A percentile compares a stretch with the other conserved stretches of the same genome.
Conservation (phyloP, 2,888 invertebrate species). For the Temnothorax ravouxi region DNA sequence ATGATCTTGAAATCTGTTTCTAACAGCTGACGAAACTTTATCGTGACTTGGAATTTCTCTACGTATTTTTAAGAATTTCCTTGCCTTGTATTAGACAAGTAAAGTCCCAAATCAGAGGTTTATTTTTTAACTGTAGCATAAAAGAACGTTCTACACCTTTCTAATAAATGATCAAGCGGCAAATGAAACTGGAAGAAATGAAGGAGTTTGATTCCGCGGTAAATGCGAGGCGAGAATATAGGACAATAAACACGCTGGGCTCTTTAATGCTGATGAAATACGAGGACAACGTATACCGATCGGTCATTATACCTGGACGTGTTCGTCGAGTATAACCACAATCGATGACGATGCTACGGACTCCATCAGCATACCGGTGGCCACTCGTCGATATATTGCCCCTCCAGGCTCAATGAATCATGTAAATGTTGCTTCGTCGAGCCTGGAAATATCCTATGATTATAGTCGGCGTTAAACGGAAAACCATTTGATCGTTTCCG, state of each 20-base stretch:
- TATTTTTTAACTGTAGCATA: not conserved
- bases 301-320: slow-evolving; percentile 42
- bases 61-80: not conserved
- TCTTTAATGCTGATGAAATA: slow-evolving; percentile 51
- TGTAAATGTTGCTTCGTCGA: slow-evolving; percentile 62
- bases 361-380: slow-evolving; percentile 69
- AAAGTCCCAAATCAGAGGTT: not conserved
- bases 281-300: slow-evolving; percentile 41
- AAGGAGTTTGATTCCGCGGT: not conserved
- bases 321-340: slow-evolving; percentile 48
- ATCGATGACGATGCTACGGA: slow-evolving; percentile 70
- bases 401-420: slow-evolving; percentile 65
- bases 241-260: slow-evolving; percentile 36
- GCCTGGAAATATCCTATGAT: slow-evolving; percentile 58
- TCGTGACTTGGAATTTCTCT: slow-evolving; percentile 17
- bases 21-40: slow-evolving; percentile 26
- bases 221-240: not conserved
- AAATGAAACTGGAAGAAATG: not conserved
- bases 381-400: slow-evolving; percentile 49
- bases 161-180: not conserved
- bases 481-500: slow-evolving; percentile 42
- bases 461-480: slow-evolving; percentile 27
- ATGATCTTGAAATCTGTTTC: slow-evolving; percentile 19
- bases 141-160: not conserved
- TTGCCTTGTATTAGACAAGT: not conserved